These are phyloP conservation scores for Himalopsyche phryganea DNA, from an alignment of 1,140 invertebrate genomes.

Conservation along the genomic window DNA sequence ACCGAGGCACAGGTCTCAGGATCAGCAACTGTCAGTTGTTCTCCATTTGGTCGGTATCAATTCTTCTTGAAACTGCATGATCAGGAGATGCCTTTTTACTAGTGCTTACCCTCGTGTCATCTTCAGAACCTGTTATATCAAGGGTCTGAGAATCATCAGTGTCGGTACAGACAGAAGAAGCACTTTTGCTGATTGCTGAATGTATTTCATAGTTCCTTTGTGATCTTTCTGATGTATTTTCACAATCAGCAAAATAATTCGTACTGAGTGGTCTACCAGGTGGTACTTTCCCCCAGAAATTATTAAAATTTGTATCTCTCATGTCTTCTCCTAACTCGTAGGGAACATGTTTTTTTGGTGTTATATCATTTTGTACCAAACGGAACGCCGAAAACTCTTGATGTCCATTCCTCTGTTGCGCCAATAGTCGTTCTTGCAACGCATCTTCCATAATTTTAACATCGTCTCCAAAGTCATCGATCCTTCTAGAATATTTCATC, in stretches of 20 bases:
- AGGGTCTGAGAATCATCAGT: slow-evolving; percentile 50
- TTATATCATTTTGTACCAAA: slow-evolving; percentile 44
- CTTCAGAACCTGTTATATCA: slow-evolving; percentile 51
- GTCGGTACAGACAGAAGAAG: slow-evolving; percentile 41
- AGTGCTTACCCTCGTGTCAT: slow-evolving; percentile 35
- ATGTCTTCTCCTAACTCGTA: slow-evolving; percentile 43
- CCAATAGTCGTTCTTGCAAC: slow-evolving; percentile 17
- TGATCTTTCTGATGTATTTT: slow-evolving; percentile 33
- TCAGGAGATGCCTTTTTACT: background rate
- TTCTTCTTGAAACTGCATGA: slow-evolving; percentile 27
- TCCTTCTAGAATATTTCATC: slow-evolving; percentile 19
- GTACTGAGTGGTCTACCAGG: slow-evolving; percentile 32
- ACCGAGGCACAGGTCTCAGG: slow-evolving; percentile 51
- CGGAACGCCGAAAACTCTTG: slow-evolving; percentile 47
- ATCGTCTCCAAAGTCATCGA: slow-evolving; percentile 31
- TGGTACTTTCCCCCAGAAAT: slow-evolving; percentile 49
- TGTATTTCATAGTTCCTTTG: slow-evolving; percentile 37
- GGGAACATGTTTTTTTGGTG: slow-evolving; percentile 29
- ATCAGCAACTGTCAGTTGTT: slow-evolving; percentile 48
- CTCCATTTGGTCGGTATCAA: slow-evolving; percentile 22
- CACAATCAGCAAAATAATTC: slow-evolving; percentile 32
- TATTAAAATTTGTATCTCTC: slow-evolving; percentile 47
- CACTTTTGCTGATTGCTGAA: slow-evolving; percentile 31
- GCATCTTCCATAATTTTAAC: slow-evolving; percentile 30
- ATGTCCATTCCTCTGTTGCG: slow-evolving; percentile 4